Conservation (phyloP, 2,888 invertebrate species). For the Hoplodrina blanda region DNA sequence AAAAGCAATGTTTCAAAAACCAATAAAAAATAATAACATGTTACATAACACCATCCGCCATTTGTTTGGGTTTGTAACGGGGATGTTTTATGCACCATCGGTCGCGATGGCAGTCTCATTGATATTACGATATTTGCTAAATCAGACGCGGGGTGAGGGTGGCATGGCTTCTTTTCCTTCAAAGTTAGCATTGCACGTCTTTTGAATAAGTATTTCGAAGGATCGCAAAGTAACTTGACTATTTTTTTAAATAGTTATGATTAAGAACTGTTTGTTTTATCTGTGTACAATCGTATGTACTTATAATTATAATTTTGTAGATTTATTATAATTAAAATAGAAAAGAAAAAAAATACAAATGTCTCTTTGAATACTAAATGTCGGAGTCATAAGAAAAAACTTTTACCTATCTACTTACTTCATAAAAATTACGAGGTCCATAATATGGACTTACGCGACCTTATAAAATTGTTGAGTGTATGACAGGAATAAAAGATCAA, state of each 20-base stretch:
- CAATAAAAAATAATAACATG: constrained; percentile 8
- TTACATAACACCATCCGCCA: constrained; percentile 65
- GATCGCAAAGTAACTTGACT: neutral
- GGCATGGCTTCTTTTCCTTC: constrained; percentile 26
- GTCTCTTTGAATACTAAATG: too few relatives aligned
- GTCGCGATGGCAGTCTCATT: constrained; percentile 72
- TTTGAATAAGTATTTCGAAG: constrained; percentile 17
- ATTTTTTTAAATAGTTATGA: neutral
- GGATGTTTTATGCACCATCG: constrained; percentile 86
- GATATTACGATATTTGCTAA: constrained; percentile 81
- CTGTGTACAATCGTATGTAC: too few relatives aligned
- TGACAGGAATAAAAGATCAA: constrained; percentile 80
- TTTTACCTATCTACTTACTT: too few relatives aligned
- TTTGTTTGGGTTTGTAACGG: constrained; percentile 71
- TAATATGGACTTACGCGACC: too few relatives aligned
- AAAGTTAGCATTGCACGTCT: constrained; percentile 52
- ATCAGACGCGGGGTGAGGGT: constrained; percentile 66
- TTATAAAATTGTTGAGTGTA: constrained; percentile 37
- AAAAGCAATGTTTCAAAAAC: too few relatives aligned
- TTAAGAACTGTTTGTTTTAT: too few relatives aligned
- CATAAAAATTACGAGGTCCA: too few relatives aligned
- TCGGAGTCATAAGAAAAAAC: too few relatives aligned
- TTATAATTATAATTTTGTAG: too few relatives aligned
- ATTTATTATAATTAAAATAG: too few relatives aligned
- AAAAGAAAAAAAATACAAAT: too few relatives aligned